Evolutionary conservation across 2,113 vertebrate genomes (phyloP).

Genomic region (Alosa alosa): DNA sequence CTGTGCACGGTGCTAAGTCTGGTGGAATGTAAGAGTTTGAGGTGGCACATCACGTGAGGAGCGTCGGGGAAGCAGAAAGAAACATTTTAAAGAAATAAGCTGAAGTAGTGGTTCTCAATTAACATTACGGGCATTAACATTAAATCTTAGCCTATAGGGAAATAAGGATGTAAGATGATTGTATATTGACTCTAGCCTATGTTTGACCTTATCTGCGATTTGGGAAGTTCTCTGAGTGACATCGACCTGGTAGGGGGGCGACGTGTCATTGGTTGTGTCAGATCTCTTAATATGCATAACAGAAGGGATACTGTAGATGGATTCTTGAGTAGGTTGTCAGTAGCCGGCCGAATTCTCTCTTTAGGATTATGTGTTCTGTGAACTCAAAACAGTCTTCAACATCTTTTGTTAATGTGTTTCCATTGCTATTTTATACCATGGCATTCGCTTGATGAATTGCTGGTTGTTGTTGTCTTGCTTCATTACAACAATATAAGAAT

Average conservation of each 20-base stretch:
- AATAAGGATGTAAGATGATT: not conserved
- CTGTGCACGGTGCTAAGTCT: slow-evolving; percentile 42
- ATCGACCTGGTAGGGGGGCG: slow-evolving; percentile 9
- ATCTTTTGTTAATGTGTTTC: not conserved
- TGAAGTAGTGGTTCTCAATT: not conserved
- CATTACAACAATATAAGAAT: not conserved
- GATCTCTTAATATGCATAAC: slow-evolving; percentile 6
- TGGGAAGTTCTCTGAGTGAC: not conserved
- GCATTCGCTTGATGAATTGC: not conserved
- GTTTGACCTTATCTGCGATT: not conserved
- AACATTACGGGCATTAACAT: too few species aligned
- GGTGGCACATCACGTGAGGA: slow-evolving; percentile 65
- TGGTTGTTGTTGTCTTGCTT: not conserved
- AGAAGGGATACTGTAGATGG: not conserved
- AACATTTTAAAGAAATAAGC: not conserved
- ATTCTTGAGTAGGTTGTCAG: not conserved
- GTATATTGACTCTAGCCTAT: not conserved
- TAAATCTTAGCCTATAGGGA: not conserved
- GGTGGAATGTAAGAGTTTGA: slow-evolving; percentile 68
- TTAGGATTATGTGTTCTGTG: not conserved
- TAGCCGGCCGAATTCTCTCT: not conserved
- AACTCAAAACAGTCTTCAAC: not conserved
- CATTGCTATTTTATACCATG: not conserved
- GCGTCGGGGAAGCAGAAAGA: slow-evolving; percentile 34
- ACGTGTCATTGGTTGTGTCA: slow-evolving; percentile 16